Base-by-base conservation (phyloP, 2,113 vertebrate genomes). In the Carlito syrichta region DNA sequence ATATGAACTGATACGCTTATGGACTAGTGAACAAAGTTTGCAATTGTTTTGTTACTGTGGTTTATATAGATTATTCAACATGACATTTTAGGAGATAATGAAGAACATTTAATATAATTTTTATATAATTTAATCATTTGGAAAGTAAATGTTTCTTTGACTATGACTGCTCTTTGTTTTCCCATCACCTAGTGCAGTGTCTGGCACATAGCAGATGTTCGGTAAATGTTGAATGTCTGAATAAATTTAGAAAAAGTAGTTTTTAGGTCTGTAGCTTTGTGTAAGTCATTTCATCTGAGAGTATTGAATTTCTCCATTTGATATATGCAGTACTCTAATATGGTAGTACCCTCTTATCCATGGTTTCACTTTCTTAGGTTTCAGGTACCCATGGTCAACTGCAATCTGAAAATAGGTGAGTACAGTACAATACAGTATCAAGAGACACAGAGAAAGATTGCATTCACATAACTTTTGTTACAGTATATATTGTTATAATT, bases 141-240 rank as follows among this genome's bases (percentile, higher is more conserved):
- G 25, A 74, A 87, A 87, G 48, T 83, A 86, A 89, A 73, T 91
- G 40, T 73, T 89, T 94, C 22, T 94, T 94, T 95, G 58, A 63
- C 60, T 82, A 23, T 45, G 25, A 12, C 35, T 38, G 12, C 27
- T 92, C 32, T 96, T 92, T 74, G 13, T 79, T 91, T 78, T 60
- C 48, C 35, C 92, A 2, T 78, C 77, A 88, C 38, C 52, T 93
- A 78, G 11, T 88, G 23, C 45, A 76, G 17, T 88, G 38, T 35
- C 38, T 89, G 73, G 30, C 77, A 96, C 12, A 48, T 85, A 93
- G 43, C 32, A 83, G 54, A 43, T 87, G 43, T 40, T 93, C 43
- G 54, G 30, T 92, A 81, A 92, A 76, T 86, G 32, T 77, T 92
- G 25, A 62, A 32, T 83, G 32, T 89, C 50, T 90, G 35, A n/a